Evolutionary conservation across 2,888 invertebrate species (phyloP).

Genomic region (Eupithecia subfuscata): DNA sequence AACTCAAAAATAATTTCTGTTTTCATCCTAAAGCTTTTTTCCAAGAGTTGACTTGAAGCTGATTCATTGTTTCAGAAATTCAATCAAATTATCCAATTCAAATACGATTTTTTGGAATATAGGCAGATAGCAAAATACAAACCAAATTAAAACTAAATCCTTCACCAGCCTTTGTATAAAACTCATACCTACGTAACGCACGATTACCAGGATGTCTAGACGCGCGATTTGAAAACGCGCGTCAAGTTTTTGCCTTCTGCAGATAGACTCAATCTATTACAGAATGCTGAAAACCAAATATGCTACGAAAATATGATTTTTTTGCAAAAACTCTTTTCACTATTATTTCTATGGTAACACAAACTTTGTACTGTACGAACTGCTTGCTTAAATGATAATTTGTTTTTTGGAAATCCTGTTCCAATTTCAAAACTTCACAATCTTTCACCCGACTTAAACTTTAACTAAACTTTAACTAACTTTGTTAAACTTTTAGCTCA

Average conservation of each 20-base stretch:
- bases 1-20: not conserved
- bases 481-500: slow-evolving; percentile 31
- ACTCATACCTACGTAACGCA: no score
- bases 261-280: no score
- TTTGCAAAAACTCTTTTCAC: no score
- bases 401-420: slow-evolving; percentile 34
- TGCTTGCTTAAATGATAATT: slow-evolving; percentile 7
- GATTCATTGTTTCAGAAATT: not conserved
- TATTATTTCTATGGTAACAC: not conserved
- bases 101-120: not conserved
- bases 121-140: not conserved
- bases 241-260: no score
- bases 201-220: no score
- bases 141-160: not conserved
- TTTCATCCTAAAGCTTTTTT: not conserved
- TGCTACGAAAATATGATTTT: not conserved
- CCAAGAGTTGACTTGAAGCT: not conserved
- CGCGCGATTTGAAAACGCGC: no score
- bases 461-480: slow-evolving; percentile 15
- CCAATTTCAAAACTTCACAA: slow-evolving; percentile 34
- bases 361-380: not conserved
- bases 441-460: slow-evolving; percentile 28
- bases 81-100: not conserved
- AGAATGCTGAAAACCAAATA: not conserved
- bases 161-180: not conserved